Conservation (phyloP, 2,797 vertebrate species). For the Salmo trutta region DNA sequence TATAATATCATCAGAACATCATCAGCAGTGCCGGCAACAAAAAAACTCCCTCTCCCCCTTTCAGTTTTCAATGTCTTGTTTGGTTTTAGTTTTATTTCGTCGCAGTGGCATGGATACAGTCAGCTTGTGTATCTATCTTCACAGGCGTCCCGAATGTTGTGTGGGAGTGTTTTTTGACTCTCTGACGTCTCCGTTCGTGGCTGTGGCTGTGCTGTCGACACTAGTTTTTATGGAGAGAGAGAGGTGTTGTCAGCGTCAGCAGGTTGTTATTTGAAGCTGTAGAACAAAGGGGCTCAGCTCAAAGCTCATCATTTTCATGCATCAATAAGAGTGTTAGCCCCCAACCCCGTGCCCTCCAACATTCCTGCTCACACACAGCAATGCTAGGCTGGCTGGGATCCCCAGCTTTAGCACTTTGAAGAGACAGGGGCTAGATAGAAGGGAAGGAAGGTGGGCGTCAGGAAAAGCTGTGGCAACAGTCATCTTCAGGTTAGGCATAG, state of each 20-base stretch:
- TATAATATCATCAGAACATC: slow-evolving; percentile 25
- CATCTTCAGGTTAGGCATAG: neutral
- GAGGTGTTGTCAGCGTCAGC: neutral
- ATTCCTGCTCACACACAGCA: slow-evolving; percentile 13
- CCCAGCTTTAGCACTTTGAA: slow-evolving; percentile 21
- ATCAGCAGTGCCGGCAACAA: neutral
- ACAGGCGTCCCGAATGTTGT: neutral
- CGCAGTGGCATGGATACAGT: neutral
- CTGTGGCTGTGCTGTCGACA: neutral
- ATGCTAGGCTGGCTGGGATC: neutral
- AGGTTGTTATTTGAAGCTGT: slow-evolving; percentile 30
- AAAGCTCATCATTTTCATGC: slow-evolving; percentile 14
- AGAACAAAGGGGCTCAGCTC: slow-evolving; percentile 42
- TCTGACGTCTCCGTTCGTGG: slow-evolving; percentile 2
- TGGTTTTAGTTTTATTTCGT: neutral
- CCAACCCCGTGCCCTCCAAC: slow-evolving; percentile 9
- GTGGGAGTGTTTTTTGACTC: slow-evolving; percentile 14
- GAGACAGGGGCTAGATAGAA: neutral
- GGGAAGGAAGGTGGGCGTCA: slow-evolving; percentile 1
- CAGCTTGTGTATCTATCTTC: neutral
- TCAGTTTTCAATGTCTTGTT: slow-evolving; percentile 8
- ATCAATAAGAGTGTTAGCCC: slow-evolving; percentile 10
- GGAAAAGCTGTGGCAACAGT: neutral
- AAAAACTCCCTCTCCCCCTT: neutral
- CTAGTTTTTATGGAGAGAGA: slow-evolving; percentile 6